Evolutionary conservation across 2,113 vertebrate genomes (phyloP).

Genomic region (Rhynchopsitta pachyrhyncha): DNA sequence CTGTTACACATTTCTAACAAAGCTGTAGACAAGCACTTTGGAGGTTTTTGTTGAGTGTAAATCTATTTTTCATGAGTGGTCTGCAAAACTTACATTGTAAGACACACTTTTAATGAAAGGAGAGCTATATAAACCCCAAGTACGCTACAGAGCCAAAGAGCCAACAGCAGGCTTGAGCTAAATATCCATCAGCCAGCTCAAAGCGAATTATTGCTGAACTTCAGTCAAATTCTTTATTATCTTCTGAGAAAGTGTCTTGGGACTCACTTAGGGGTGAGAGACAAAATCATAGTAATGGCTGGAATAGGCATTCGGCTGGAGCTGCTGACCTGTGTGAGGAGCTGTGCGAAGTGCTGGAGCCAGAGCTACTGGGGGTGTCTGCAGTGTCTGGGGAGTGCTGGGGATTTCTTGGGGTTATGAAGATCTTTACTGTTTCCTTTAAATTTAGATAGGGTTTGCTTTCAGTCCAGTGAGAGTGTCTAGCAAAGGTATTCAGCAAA

Average conservation of each 20-base stretch:
- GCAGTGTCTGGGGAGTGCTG: neutral
- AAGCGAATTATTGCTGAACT: neutral
- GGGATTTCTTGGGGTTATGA: neutral
- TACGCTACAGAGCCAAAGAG: neutral
- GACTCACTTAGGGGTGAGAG: neutral
- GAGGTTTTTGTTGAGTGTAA: neutral
- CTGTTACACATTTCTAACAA: neutral
- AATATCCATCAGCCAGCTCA: neutral
- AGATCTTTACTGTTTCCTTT: neutral
- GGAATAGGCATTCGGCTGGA: neutral
- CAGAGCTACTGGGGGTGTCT: neutral
- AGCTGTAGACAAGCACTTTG: neutral
- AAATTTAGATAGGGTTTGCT: neutral
- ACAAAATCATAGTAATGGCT: neutral
- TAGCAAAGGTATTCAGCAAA: neutral
- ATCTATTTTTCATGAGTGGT: neutral
- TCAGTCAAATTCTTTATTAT: neutral
- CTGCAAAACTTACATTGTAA: neutral
- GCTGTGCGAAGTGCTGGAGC: neutral
- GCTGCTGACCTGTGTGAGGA: neutral
- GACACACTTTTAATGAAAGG: neutral
- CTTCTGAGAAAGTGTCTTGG: neutral
- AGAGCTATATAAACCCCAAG: neutral
- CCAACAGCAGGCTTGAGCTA: neutral
- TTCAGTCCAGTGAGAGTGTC: neutral